phyloP scores from a whole-genome alignment of 2,888 invertebrate genomes.

The Brachyptera putata region DNA sequence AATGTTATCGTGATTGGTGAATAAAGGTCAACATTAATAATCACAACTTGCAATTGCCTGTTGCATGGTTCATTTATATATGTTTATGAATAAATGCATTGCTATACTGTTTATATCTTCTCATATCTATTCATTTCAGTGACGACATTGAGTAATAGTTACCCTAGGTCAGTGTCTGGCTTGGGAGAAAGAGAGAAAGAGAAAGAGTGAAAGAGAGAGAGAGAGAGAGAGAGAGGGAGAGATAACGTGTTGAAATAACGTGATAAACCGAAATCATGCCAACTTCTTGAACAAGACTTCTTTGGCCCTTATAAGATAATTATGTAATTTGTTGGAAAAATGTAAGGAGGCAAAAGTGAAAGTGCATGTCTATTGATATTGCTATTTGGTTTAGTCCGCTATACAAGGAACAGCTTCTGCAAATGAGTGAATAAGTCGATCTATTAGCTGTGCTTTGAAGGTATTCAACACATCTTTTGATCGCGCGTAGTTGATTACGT shows the following conservation, averaged over 20 bases:
- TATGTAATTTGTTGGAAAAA: constrained; percentile 9
- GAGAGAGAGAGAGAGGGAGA: neutral
- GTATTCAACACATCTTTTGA: neutral
- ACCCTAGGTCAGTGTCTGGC: neutral
- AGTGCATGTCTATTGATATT: too few species aligned
- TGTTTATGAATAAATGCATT: too few species aligned
- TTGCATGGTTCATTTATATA: too few species aligned
- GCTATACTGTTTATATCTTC: too few species aligned
- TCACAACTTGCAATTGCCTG: too few species aligned
- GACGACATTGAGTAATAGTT: too few species aligned
- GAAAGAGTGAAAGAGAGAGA: too few species aligned
- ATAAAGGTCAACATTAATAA: too few species aligned
- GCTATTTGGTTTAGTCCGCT: neutral
- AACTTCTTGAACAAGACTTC: constrained; percentile 6
- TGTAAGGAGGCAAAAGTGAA: constrained; percentile 15
- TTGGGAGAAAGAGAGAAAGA: neutral
- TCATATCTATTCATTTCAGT: too few species aligned
- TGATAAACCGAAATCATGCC: constrained; percentile 9
- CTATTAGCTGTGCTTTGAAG: neutral
- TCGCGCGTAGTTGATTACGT: too few species aligned
- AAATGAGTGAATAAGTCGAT: neutral
- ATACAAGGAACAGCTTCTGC: neutral
- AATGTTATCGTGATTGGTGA: too few species aligned
- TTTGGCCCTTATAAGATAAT: constrained; percentile 16
- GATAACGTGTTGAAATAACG: neutral